Conservation (phyloP, 64 coral and sea anemone genomes). For the Montipora sp. region DNA sequence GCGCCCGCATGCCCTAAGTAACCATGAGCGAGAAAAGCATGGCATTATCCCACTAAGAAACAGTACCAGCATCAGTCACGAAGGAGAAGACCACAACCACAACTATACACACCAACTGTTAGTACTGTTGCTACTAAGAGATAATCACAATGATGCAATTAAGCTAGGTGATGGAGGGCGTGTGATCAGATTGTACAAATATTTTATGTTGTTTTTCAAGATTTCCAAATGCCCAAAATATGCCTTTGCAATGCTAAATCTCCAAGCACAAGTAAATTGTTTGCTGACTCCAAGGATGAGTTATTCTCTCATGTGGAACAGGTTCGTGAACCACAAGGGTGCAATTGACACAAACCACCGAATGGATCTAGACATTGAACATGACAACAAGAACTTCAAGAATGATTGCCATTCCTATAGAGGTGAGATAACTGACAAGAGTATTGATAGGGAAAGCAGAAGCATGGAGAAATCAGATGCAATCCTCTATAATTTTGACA, state of each 20-base stretch:
- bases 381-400: slow-evolving; percentile 72
- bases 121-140: slow-evolving; percentile 34
- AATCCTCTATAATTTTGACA: slow-evolving; percentile 19
- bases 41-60: background rate
- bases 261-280: slow-evolving; percentile 74
- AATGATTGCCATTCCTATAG: slow-evolving; percentile 39
- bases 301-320: slow-evolving; percentile 66
- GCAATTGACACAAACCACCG: slow-evolving; percentile 48
- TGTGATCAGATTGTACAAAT: slow-evolving; percentile 71
- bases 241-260: slow-evolving; percentile 56
- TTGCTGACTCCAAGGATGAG: slow-evolving; percentile 65
- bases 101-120: slow-evolving; percentile 68
- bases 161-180: slow-evolving; percentile 69
- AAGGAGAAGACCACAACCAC: too few species aligned
- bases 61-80: too few species aligned
- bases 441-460: slow-evolving; percentile 9
- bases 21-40: slow-evolving; percentile 37
- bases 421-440: slow-evolving; percentile 62
- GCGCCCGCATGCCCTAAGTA: background rate
- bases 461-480: slow-evolving; percentile 16
- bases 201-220: slow-evolving; percentile 68
- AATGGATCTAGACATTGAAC: slow-evolving; percentile 67
- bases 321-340: slow-evolving; percentile 71
- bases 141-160: slow-evolving; percentile 72
- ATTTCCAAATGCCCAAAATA: slow-evolving; percentile 72